Conservation (phyloP, 2,797 vertebrate genomes). For the Balearica regulorum region DNA sequence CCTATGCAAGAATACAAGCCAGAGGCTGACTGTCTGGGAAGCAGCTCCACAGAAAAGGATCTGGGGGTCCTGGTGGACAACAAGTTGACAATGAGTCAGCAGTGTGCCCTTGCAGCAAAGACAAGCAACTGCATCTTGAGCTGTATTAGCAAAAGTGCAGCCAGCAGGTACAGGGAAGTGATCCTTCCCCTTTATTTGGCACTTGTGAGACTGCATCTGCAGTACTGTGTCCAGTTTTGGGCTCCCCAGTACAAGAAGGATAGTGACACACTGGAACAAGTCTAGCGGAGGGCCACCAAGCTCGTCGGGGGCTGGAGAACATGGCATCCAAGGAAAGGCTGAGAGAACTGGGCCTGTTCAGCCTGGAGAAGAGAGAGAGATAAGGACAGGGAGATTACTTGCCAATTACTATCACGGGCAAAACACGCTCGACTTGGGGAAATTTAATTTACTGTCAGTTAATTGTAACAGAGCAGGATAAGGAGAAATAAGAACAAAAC, state of each 20-base stretch:
- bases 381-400: too few species aligned
- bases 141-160: not conserved
- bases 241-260: too few species aligned
- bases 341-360: not conserved
- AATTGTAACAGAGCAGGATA: not conserved
- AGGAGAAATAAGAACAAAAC: not conserved
- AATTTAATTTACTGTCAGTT: not conserved
- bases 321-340: too few species aligned
- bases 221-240: too few species aligned
- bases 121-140: not conserved
- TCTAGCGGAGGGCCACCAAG: too few species aligned
- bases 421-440: not conserved
- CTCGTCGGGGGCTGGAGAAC: too few species aligned
- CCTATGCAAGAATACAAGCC: not conserved
- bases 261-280: too few species aligned
- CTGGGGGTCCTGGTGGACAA: too few species aligned
- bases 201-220: not conserved
- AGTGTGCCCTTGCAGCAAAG: not conserved
- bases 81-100: too few species aligned
- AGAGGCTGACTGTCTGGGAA: not conserved
- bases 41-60: not conserved
- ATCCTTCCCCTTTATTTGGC: not conserved
- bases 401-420: not conserved
- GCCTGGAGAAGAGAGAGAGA: too few species aligned
- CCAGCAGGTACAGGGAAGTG: not conserved